phyloP scores from a whole-genome alignment of 2,797 vertebrate species.

The Pygocentrus nattereri region DNA sequence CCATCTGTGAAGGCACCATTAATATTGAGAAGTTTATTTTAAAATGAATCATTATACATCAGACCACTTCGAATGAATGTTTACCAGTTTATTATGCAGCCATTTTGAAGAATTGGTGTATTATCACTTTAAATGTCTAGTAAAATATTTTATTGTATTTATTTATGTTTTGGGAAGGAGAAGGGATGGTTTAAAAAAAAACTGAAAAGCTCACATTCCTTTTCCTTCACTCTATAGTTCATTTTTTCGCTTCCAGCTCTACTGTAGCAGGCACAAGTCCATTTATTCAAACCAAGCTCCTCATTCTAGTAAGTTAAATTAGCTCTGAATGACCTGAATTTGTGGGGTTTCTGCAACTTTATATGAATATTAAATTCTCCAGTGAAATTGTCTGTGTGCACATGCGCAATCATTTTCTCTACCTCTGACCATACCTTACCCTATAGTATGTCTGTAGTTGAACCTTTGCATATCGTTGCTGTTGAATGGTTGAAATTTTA shows the following conservation, averaged over 20 bases:
- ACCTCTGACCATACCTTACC: background rate
- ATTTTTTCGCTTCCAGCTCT: background rate
- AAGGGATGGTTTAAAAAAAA: no score
- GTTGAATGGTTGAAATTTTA: no score
- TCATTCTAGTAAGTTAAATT: background rate
- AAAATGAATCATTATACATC: no score
- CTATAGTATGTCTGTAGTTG: background rate
- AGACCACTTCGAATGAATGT: no score
- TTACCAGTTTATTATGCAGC: no score
- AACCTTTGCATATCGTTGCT: background rate
- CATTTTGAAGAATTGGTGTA: no score
- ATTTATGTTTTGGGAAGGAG: background rate
- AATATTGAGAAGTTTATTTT: no score
- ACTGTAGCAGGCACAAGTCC: background rate
- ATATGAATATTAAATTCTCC: background rate
- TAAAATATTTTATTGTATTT: background rate
- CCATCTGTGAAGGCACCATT: no score
- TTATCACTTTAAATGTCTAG: no score
- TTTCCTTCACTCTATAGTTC: background rate
- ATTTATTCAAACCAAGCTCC: background rate
- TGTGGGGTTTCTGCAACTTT: background rate
- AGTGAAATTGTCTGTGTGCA: background rate
- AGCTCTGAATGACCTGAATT: conserved; percentile 1
- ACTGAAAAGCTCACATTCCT: background rate
- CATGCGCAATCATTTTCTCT: background rate